Percentiles rank a stretch among this genome's conserved stretches.
Conservation (phyloP, 2,888 invertebrate species). For the Rotaria magnacalcarata region DNA sequence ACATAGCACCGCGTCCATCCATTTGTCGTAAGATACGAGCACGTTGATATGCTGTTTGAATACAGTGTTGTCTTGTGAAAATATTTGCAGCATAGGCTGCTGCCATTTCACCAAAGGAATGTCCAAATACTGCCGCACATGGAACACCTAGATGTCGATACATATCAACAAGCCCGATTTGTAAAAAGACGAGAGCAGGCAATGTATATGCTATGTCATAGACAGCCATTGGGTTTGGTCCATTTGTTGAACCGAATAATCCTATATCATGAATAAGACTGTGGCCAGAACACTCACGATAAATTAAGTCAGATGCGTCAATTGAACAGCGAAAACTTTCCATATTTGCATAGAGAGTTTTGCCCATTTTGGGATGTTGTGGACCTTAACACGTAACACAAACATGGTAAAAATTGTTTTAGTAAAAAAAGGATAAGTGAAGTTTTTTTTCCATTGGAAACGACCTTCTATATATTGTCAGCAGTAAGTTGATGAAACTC, state of each 20-base stretch:
- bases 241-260: neutral
- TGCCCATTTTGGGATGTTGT: neutral
- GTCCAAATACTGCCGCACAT: conserved; percentile 2
- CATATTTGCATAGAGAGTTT: too few species aligned
- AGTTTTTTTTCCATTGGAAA: too few species aligned
- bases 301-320: too few species aligned
- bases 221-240: conserved; percentile 1
- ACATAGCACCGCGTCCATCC: neutral
- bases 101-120: conserved; percentile 19
- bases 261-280: neutral
- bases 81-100: conserved; percentile 18
- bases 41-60: conserved; percentile 17
- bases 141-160: neutral
- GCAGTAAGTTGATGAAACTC: neutral
- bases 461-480: neutral
- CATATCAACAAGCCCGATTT: conserved; percentile 6
- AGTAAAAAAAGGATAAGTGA: too few species aligned
- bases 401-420: neutral
- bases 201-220: conserved; percentile 10
- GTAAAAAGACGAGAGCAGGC: neutral
- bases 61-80: neutral
- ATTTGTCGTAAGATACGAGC: neutral
- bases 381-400: neutral
- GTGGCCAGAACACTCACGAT: neutral
- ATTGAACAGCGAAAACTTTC: too few species aligned